Percentiles rank a stretch among this genome's conserved stretches.
Conservation (phyloP, 2,888 invertebrate species). For the Tholera decimalis region DNA sequence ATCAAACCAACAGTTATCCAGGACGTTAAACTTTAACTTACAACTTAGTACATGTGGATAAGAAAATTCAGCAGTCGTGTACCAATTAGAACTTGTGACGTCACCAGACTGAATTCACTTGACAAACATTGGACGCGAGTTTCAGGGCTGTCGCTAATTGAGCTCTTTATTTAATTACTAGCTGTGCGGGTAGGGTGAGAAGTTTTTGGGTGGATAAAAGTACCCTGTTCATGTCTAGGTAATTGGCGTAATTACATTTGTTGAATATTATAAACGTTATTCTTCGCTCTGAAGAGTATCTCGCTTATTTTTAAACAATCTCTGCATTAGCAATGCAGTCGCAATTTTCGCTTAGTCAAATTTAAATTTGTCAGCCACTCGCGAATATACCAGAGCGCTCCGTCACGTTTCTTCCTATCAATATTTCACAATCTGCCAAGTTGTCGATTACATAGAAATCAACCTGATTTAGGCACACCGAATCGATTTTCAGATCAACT, state of each 20-base stretch:
- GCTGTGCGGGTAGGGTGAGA: constrained; percentile 1
- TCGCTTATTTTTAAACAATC: too few species aligned
- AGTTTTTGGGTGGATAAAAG: constrained; percentile 1
- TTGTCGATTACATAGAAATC: too few species aligned
- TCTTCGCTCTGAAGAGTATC: neutral
- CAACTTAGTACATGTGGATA: constrained; percentile 31
- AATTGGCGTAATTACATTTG: neutral
- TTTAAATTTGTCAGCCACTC: too few species aligned
- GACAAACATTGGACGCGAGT: constrained; percentile 41
- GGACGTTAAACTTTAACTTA: constrained; percentile 34
- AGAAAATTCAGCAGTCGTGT: constrained; percentile 51
- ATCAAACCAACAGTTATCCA: constrained; percentile 28
- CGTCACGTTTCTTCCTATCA: too few species aligned
- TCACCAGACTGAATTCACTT: constrained; percentile 57
- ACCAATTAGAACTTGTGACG: constrained; percentile 60
- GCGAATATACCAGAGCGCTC: too few species aligned
- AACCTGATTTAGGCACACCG: too few species aligned
- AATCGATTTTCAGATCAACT: too few species aligned
- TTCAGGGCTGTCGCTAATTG: constrained; percentile 54
- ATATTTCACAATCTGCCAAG: too few species aligned
- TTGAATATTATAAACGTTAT: neutral
- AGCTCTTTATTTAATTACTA: constrained; percentile 31
- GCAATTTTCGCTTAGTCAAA: too few species aligned
- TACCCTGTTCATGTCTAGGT: neutral
- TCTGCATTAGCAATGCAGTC: too few species aligned